A percentile compares a stretch with the other conserved stretches of the same genome.
Evolutionary conservation across 2,113 vertebrate genomes (phyloP).

Genomic region (Peromyscus leucopus): DNA sequence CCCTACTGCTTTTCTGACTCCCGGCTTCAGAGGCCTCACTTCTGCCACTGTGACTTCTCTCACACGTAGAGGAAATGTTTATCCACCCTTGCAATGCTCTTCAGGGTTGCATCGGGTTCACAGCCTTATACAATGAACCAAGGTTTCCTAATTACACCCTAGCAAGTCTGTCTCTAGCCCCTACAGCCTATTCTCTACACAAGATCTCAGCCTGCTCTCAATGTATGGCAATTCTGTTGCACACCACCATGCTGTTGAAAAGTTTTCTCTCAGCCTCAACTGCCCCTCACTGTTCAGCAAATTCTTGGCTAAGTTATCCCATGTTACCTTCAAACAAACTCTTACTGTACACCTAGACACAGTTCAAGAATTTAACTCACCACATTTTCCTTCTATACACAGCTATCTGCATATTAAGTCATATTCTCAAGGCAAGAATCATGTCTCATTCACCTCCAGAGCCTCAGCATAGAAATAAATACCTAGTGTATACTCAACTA

Average conservation of each 20-base stretch:
- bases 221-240: background rate
- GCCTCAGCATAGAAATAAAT: background rate
- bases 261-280: background rate
- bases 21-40: conserved; percentile 32
- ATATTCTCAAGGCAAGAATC: conserved; percentile 18
- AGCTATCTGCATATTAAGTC: background rate
- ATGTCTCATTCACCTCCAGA: conserved; percentile 24
- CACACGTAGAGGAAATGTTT: conserved; percentile 16
- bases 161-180: background rate
- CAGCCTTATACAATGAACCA: background rate
- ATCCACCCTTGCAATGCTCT: background rate
- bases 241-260: background rate
- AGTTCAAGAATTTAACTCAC: conserved; percentile 12
- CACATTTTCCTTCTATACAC: background rate
- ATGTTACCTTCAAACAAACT: background rate
- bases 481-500: background rate
- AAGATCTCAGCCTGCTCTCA: background rate
- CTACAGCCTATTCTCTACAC: background rate
- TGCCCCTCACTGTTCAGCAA: background rate
- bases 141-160: background rate
- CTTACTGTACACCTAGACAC: background rate
- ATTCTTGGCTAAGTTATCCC: background rate
- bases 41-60: background rate
- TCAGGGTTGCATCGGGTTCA: background rate
- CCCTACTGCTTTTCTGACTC: background rate